Evolutionary conservation across 2,797 vertebrate genomes (phyloP).

Genomic region (Gallinago stenura): DNA sequence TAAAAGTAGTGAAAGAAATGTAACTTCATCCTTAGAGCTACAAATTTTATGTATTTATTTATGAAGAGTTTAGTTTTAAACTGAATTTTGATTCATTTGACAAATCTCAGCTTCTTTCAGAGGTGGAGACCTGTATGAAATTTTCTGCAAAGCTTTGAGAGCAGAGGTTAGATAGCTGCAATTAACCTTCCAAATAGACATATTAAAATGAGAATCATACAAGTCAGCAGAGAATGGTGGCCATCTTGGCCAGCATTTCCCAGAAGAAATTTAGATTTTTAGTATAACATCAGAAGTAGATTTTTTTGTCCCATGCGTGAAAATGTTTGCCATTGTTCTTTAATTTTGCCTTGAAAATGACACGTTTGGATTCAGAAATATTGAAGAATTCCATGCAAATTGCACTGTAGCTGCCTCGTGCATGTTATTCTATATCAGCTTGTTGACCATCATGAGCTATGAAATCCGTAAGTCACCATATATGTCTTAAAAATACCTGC

Average conservation of each 20-base stretch:
- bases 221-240: background rate
- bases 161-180: background rate
- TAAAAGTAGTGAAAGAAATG: background rate
- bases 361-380: background rate
- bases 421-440: background rate
- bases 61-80: background rate
- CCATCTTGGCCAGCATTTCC: background rate
- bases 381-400: background rate
- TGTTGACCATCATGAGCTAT: background rate
- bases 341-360: background rate
- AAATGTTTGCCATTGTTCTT: background rate
- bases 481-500: background rate
- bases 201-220: background rate
- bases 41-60: background rate
- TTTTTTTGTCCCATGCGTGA: background rate
- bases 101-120: background rate
- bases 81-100: background rate
- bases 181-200: background rate
- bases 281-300: background rate
- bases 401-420: background rate
- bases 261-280: background rate
- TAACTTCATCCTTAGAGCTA: background rate
- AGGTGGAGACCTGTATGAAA: rapidly evolving
- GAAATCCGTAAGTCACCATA: background rate
- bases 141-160: background rate